Percentiles rank a stretch among this genome's conserved stretches.
Conservation (phyloP, 2,113 vertebrate species). For the Scartelaos histophorus region DNA sequence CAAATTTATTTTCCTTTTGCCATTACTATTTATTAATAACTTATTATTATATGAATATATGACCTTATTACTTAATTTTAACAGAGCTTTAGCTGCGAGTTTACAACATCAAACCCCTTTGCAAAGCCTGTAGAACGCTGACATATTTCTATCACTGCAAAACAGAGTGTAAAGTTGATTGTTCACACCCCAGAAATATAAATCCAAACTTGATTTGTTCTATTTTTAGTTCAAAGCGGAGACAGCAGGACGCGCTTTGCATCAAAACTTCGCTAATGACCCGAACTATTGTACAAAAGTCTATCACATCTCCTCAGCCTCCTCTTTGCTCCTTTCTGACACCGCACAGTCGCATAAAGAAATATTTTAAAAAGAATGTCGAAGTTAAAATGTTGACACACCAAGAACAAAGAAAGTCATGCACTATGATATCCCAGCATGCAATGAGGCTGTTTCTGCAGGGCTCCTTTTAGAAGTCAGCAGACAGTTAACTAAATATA, state of each 20-base stretch:
- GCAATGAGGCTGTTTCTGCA: background rate
- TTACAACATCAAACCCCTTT: background rate
- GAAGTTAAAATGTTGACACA: background rate
- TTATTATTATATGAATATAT: too few relatives aligned
- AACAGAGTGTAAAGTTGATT: background rate
- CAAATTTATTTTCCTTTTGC: too few relatives aligned
- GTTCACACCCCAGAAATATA: background rate
- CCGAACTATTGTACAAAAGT: conserved; percentile 1
- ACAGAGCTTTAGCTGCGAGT: background rate
- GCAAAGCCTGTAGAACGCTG: background rate
- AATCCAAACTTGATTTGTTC: background rate
- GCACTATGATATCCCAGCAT: conserved; percentile 4
- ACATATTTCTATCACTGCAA: background rate
- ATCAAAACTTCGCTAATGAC: conserved; percentile 1
- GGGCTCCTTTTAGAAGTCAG: background rate
- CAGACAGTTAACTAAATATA: conserved; percentile 8
- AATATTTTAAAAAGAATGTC: conserved; percentile 1
- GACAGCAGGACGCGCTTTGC: background rate
- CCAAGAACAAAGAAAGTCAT: background rate
- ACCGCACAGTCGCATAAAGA: background rate
- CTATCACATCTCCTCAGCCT: background rate
- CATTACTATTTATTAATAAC: too few relatives aligned
- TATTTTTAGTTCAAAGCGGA: background rate
- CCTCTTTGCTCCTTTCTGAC: background rate
- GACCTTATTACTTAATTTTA: background rate